phyloP scores from a whole-genome alignment of 2,888 invertebrate genomes.

The Danaus chrysippus region DNA sequence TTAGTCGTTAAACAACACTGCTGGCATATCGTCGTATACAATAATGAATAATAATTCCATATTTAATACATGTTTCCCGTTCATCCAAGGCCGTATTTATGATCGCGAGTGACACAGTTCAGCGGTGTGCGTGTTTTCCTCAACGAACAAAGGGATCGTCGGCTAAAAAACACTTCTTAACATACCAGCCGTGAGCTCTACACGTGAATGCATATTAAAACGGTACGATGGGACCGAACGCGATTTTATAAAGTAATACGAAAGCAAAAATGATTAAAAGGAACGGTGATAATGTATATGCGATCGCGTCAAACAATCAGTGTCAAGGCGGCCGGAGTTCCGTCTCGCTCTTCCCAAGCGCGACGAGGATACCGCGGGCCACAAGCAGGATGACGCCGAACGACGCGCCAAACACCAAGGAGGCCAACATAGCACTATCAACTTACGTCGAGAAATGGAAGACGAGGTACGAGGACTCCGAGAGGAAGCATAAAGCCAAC shows the following conservation, averaged over 20 bases:
- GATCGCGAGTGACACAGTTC: conserved; percentile 54
- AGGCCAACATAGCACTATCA: conserved; percentile 71
- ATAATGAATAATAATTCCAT: conserved; percentile 38
- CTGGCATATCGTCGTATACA: conserved; percentile 54
- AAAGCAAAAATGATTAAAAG: conserved; percentile 78
- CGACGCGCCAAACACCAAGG: conserved; percentile 70
- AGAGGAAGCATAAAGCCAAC: conserved; percentile 82
- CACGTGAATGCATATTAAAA: conserved; percentile 64
- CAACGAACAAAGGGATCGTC: conserved; percentile 66
- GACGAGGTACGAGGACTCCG: conserved; percentile 84
- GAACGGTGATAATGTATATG: conserved; percentile 77
- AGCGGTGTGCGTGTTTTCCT: conserved; percentile 60
- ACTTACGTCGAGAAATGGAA: conserved; percentile 82
- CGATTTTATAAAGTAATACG: conserved; percentile 65
- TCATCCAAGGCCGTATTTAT: conserved; percentile 53
- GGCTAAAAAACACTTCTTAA: conserved; percentile 53
- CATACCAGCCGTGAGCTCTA: conserved; percentile 72
- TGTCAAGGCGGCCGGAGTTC: conserved; percentile 69
- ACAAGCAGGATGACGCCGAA: conserved; percentile 75
- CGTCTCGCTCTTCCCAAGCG: conserved; percentile 68
- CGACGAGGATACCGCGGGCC: conserved; percentile 75
- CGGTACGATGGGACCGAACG: conserved; percentile 62
- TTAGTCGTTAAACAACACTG: conserved; percentile 68
- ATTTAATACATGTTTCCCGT: conserved; percentile 34
- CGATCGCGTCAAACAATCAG: conserved; percentile 77